These are phyloP conservation scores for Drosophila quadrilineata DNA, from an alignment of 1,140 invertebrate species.

Conservation along the genomic window DNA sequence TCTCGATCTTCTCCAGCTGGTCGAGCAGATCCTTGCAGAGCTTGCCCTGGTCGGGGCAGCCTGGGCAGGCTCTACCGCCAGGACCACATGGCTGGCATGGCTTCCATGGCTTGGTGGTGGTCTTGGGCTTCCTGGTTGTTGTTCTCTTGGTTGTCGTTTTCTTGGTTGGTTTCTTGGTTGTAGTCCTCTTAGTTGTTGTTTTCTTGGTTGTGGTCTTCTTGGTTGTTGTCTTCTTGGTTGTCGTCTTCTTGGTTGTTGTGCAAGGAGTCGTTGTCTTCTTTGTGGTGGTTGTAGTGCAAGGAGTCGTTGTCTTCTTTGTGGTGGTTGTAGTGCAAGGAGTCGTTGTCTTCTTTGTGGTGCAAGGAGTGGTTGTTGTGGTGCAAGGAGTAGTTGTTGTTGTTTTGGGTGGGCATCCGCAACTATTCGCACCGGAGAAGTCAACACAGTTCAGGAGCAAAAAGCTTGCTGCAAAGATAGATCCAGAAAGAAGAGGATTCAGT, in stretches of 20 bases:
- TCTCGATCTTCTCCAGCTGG: neutral
- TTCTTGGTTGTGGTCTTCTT: neutral
- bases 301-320: neutral
- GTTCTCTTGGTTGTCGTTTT: neutral
- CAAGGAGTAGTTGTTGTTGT: neutral
- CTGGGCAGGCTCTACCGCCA: slow-evolving; percentile 15
- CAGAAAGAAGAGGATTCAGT: neutral
- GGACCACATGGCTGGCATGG: slow-evolving; percentile 18
- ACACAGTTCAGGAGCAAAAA: neutral
- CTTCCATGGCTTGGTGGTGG: neutral
- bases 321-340: neutral
- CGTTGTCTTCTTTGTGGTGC: no score
- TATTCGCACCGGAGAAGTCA: neutral
- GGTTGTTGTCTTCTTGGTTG: neutral
- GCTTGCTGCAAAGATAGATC: neutral
- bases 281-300: neutral
- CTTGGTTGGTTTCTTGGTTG: neutral
- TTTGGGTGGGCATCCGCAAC: neutral
- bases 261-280: neutral
- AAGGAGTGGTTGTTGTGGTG: no score
- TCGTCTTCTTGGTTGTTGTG: neutral
- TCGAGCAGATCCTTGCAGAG: slow-evolving; percentile 2
- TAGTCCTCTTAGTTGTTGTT: neutral
- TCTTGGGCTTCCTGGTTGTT: neutral
- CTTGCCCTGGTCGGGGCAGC: neutral